A percentile compares a stretch with the other conserved stretches of the same genome.
Evolutionary conservation across 2,797 vertebrate species (phyloP).

Genomic region (Brachyrhaphis roseni): DNA sequence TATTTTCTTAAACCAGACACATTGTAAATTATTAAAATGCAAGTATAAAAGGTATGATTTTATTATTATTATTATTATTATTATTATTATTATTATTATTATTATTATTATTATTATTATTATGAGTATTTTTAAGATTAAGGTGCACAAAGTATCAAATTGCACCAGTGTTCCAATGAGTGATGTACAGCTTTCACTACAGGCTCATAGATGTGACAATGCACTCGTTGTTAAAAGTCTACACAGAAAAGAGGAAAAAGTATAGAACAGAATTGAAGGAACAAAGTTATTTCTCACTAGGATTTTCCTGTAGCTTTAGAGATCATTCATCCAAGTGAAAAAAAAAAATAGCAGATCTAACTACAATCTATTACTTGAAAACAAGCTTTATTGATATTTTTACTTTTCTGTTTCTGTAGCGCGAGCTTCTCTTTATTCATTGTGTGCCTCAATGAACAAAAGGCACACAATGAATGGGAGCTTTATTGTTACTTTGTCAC

Average conservation of each 20-base stretch:
- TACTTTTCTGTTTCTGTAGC: not conserved
- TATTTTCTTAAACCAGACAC: not conserved
- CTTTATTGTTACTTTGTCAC: not conserved
- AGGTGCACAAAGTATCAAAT: not conserved
- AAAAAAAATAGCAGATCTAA: not conserved
- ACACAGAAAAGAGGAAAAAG: not conserved
- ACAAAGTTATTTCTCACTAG: not conserved
- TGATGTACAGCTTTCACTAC: not conserved
- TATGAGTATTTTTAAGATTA: not conserved
- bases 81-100: not conserved
- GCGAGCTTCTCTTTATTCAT: not conserved
- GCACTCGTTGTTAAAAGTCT: not conserved
- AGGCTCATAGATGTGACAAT: not conserved
- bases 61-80: not conserved
- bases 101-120: not conserved
- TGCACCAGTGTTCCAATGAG: not conserved
- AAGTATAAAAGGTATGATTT: not conserved
- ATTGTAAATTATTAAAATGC: not conserved
- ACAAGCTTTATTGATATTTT: not conserved
- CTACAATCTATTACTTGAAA: not conserved
- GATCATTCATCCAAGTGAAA: not conserved
- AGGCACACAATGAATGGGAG: not conserved
- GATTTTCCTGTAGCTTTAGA: not conserved
- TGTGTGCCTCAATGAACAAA: not conserved
- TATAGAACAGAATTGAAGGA: not conserved